phyloP scores from a whole-genome alignment of 2,113 vertebrate genomes.

The Speoplatyrhinus poulsoni region DNA sequence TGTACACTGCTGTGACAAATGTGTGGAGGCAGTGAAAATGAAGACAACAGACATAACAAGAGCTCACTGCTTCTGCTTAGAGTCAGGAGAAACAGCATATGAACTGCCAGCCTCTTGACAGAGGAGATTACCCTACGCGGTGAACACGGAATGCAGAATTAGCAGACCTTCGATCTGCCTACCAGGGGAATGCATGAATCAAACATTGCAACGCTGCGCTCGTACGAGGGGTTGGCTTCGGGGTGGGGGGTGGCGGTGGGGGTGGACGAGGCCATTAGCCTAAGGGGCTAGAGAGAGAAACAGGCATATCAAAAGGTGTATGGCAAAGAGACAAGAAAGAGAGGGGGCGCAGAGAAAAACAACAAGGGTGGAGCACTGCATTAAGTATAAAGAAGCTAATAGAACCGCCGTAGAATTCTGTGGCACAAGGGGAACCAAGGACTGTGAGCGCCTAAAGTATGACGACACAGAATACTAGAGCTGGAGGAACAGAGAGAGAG shows the following conservation, averaged over 20 bases:
- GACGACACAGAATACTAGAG: no score
- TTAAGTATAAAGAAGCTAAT: slow-evolving; percentile 43
- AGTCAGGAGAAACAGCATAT: slow-evolving; percentile 44
- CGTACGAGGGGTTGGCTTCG: slow-evolving; percentile 6
- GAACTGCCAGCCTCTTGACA: slow-evolving; percentile 41
- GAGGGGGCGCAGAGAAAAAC: neutral
- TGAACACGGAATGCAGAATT: slow-evolving; percentile 66
- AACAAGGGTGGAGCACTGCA: slow-evolving; percentile 23
- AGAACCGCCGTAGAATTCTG: slow-evolving; percentile 37
- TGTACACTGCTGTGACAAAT: neutral
- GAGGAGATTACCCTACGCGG: slow-evolving; percentile 60
- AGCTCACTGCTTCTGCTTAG: slow-evolving; percentile 4
- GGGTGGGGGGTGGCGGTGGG: slow-evolving; percentile 5
- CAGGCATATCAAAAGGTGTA: slow-evolving; percentile 43
- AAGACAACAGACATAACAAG: slow-evolving; percentile 29
- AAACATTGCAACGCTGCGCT: slow-evolving; percentile 51
- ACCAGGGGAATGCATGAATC: slow-evolving; percentile 53
- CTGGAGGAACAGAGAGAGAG: slow-evolving; percentile 4
- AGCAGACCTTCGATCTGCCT: slow-evolving; percentile 50
- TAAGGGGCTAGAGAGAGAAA: slow-evolving; percentile 38
- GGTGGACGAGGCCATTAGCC: slow-evolving; percentile 46
- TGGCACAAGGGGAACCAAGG: slow-evolving; percentile 34
- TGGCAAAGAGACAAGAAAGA: slow-evolving; percentile 14
- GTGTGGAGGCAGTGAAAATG: slow-evolving; percentile 20
- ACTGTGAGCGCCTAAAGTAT: no score